phyloP scores from a whole-genome alignment of 2,888 invertebrate genomes.

The Omphaloscelis lunosa region DNA sequence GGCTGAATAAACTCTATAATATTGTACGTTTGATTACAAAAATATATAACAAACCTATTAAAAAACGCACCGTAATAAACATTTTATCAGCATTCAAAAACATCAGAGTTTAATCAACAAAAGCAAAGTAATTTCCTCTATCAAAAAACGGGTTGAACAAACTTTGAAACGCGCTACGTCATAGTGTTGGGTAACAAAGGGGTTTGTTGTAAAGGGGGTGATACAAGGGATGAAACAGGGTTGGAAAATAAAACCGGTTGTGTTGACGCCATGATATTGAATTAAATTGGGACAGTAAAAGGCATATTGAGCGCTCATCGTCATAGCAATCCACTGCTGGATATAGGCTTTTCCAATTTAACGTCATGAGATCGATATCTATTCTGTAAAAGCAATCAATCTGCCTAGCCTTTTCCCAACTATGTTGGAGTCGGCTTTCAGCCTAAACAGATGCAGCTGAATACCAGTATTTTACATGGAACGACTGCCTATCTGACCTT shows the following conservation, averaged over 20 bases:
- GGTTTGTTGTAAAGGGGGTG: constrained; percentile 23
- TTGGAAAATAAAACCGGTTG: constrained; percentile 27
- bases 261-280: constrained; percentile 16
- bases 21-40: background rate
- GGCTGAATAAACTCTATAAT: background rate
- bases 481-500: too few relatives aligned
- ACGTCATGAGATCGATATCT: background rate
- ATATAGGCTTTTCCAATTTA: background rate
- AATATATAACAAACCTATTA: background rate
- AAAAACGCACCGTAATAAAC: constrained; percentile 1
- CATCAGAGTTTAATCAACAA: constrained; percentile 14
- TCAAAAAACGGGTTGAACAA: constrained; percentile 41
- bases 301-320: background rate
- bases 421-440: too few relatives aligned
- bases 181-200: constrained; percentile 60
- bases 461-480: too few relatives aligned
- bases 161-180: constrained; percentile 45
- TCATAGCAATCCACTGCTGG: background rate
- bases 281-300: constrained; percentile 4
- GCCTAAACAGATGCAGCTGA: too few relatives aligned
- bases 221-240: constrained; percentile 38
- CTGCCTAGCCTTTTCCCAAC: too few relatives aligned
- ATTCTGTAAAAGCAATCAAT: background rate
- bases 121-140: constrained; percentile 36
- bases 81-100: constrained; percentile 3